A percentile compares a stretch with the other conserved stretches of the same genome.
Evolutionary conservation across 2,113 vertebrate species (phyloP).

Genomic region (Anolis carolinensis): DNA sequence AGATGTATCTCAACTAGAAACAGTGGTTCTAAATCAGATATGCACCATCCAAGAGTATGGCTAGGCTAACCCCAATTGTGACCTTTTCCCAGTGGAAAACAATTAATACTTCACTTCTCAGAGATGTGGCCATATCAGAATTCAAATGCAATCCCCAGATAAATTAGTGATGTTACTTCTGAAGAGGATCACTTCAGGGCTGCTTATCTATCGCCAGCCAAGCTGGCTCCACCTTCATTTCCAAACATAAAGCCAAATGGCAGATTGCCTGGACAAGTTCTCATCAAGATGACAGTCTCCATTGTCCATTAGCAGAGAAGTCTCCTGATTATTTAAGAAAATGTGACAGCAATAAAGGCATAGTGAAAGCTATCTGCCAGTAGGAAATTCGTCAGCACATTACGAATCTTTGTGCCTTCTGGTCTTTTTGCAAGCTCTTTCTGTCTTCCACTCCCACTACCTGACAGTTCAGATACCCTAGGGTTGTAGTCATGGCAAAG

Average conservation of each 20-base stretch:
- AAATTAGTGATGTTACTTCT: constrained; percentile 82
- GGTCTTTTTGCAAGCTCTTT: constrained; percentile 41
- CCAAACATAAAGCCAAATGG: constrained; percentile 70
- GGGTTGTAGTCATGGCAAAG: constrained; percentile 46
- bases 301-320: constrained; percentile 52
- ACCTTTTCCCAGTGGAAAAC: constrained; percentile 83
- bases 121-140: constrained; percentile 78
- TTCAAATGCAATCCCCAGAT: constrained; percentile 74
- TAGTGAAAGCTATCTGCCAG: constrained; percentile 64
- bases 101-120: constrained; percentile 85
- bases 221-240: constrained; percentile 73
- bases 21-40: constrained; percentile 47
- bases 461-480: constrained; percentile 62
- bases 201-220: constrained; percentile 74
- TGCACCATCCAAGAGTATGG: constrained; percentile 43
- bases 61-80: constrained; percentile 73
- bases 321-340: constrained; percentile 69
- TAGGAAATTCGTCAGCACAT: constrained; percentile 59
- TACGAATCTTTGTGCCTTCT: constrained; percentile 53
- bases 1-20: constrained; percentile 68
- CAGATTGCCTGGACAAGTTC: constrained; percentile 66
- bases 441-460: constrained; percentile 40
- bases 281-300: constrained; percentile 69
- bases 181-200: constrained; percentile 66
- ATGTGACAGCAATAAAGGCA: constrained; percentile 62